Percentiles rank a stretch among this genome's conserved stretches.
Evolutionary conservation across 2,888 invertebrate species (phyloP).

Genomic region (Dicycla oo): DNA sequence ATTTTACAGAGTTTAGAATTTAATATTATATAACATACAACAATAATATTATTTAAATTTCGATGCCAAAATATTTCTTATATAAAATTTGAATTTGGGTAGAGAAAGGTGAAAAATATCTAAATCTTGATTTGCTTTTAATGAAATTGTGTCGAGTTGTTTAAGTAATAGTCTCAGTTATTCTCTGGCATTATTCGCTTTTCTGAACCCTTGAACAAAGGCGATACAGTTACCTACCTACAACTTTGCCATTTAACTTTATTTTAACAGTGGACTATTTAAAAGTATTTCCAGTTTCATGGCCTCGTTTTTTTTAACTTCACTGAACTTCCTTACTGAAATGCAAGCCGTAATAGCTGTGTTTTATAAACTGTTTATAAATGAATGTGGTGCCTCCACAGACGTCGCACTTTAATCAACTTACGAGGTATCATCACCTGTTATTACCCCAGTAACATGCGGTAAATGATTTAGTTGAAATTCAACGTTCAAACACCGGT

Average conservation of each 20-base stretch:
- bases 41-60: no score
- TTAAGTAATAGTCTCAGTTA: no score
- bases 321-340: not conserved
- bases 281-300: not conserved
- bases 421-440: slow-evolving; percentile 65
- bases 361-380: slow-evolving; percentile 29
- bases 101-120: no score
- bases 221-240: not conserved
- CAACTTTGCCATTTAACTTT: not conserved
- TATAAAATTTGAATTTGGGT: no score
- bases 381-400: slow-evolving; percentile 15
- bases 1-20: no score
- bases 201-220: not conserved
- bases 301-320: not conserved
- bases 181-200: not conserved
- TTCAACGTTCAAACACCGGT: slow-evolving; percentile 65
- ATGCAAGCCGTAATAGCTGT: not conserved
- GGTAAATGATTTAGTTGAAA: slow-evolving; percentile 69
- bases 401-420: slow-evolving; percentile 52
- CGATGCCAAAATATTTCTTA: no score
- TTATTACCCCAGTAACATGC: slow-evolving; percentile 68
- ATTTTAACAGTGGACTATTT: not conserved
- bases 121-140: no score
- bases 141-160: no score
- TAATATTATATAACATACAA: no score